Evolutionary conservation across 2,113 vertebrate species (phyloP).

Genomic region (Psittacara wagleri): DNA sequence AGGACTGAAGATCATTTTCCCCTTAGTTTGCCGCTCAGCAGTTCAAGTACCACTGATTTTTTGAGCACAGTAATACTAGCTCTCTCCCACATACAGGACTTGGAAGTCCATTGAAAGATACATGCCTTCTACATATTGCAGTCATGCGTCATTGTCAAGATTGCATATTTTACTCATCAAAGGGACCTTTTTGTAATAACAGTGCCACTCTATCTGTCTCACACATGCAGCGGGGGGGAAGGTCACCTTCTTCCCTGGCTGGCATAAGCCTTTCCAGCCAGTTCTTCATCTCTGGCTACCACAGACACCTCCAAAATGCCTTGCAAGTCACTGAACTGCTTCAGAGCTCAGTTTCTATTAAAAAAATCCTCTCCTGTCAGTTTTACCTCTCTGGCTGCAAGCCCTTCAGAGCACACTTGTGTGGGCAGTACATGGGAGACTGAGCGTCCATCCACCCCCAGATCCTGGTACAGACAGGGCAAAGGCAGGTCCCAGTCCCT

Average conservation of each 20-base stretch:
- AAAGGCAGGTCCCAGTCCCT: background rate
- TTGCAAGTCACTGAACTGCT: background rate
- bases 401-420: background rate
- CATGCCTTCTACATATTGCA: background rate
- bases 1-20: background rate
- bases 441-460: background rate
- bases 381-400: background rate
- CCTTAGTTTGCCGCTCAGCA: background rate
- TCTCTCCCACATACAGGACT: background rate
- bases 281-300: background rate
- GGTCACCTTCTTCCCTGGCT: background rate
- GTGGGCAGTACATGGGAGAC: background rate
- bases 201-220: rapidly evolving
- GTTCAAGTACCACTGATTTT: background rate
- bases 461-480: background rate
- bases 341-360: background rate
- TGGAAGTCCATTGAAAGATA: background rate
- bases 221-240: background rate
- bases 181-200: background rate
- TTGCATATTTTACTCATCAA: background rate
- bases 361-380: background rate
- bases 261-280: no score
- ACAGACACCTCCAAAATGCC: background rate
- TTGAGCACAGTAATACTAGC: background rate
- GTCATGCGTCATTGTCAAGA: background rate